A percentile compares a stretch with the other conserved stretches of the same genome.
phyloP scores from a whole-genome alignment of 1,140 invertebrate species.

The Tetragnatha versicolor region DNA sequence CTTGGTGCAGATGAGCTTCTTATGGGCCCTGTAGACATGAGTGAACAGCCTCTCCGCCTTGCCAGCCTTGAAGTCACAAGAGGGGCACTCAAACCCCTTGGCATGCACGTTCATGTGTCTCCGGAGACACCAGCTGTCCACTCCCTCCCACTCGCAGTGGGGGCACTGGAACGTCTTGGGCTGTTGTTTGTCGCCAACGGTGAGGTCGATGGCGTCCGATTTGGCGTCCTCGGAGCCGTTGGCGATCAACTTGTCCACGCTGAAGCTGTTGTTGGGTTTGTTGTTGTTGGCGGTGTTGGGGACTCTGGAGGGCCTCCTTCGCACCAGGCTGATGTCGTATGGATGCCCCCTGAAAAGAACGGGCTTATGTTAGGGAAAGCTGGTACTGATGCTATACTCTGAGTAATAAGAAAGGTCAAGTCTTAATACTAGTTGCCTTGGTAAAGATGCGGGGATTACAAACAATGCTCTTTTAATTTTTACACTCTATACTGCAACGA shows the following conservation, averaged over 20 bases:
- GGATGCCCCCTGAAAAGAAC: conserved; percentile 25
- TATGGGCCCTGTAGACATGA: conserved; percentile 89
- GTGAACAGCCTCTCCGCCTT: conserved; percentile 85
- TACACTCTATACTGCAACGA: no score
- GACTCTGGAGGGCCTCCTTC: conserved; percentile 61
- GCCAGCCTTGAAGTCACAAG: conserved; percentile 91
- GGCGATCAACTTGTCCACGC: conserved; percentile 61
- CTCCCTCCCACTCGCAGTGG: conserved; percentile 88
- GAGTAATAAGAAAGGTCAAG: no score
- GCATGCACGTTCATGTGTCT: conserved; percentile 89
- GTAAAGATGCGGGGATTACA: no score
- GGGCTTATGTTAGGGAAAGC: no score
- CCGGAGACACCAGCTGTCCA: conserved; percentile 91
- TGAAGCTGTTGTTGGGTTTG: conserved; percentile 63
- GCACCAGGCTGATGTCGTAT: conserved; percentile 56
- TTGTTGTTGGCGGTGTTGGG: conserved; percentile 61
- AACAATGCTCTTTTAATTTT: no score
- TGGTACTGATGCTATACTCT: no score
- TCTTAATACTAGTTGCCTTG: no score
- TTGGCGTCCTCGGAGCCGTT: conserved; percentile 9
- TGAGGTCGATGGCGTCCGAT: conserved; percentile 26
- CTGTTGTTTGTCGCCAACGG: conserved; percentile 26
- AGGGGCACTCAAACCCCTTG: conserved; percentile 85
- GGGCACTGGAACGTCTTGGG: conserved; percentile 78
- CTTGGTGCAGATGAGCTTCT: conserved; percentile 85